Conservation (phyloP, 2,797 vertebrate species). For the Onychomys arenicola region DNA sequence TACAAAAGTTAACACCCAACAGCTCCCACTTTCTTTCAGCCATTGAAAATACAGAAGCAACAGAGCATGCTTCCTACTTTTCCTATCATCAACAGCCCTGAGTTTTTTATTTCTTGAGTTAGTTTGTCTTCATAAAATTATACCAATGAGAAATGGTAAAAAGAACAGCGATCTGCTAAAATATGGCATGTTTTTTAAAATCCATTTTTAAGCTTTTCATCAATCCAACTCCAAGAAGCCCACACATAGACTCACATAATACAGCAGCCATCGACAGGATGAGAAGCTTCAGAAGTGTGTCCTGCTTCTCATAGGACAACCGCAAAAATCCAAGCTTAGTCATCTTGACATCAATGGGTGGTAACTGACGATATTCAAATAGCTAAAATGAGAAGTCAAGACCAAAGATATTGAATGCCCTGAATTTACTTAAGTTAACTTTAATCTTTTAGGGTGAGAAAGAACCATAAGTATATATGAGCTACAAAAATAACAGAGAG, state of each 20-base stretch:
- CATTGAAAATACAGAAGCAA: neutral
- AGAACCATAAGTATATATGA: neutral
- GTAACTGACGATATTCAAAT: conserved; percentile 84
- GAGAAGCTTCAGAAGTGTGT: conserved; percentile 99
- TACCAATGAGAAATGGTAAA: neutral
- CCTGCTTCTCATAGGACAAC: conserved; percentile 99
- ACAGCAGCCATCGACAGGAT: conserved; percentile 99
- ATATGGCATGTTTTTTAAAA: conserved; percentile 5
- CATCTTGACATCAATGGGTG: conserved; percentile 90
- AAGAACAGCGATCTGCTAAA: conserved; percentile 25
- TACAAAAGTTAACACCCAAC: neutral
- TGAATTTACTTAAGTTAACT: conserved; percentile 29
- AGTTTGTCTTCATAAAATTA: conserved; percentile 57
- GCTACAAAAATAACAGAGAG: neutral
- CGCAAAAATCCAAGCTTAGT: conserved; percentile 98
- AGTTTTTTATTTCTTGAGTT: conserved; percentile 9
- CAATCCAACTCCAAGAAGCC: neutral
- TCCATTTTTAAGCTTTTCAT: conserved; percentile 32
- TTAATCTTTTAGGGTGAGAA: conserved; percentile 1
- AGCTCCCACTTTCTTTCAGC: neutral
- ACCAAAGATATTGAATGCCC: neutral
- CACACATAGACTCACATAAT: conserved; percentile 92
- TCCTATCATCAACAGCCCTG: neutral
- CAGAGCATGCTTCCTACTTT: neutral
- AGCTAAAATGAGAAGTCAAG: conserved; percentile 83